phyloP scores from a whole-genome alignment of 2,888 invertebrate genomes.

The Thecocarcelia acutangulata region DNA sequence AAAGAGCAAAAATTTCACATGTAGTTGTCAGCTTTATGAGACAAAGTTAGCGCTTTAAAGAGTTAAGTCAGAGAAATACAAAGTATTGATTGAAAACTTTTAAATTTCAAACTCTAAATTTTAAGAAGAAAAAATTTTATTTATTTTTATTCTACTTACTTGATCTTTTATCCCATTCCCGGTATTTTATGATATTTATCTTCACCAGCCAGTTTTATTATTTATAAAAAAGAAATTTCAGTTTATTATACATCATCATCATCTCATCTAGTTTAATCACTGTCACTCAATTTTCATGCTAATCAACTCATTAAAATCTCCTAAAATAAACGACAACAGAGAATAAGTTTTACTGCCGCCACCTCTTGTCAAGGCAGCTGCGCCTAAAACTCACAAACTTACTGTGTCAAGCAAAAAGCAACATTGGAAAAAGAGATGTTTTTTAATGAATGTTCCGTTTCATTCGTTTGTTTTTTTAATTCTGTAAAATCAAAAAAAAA shows the following conservation, averaged over 20 bases:
- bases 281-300: slow-evolving; percentile 69
- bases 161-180: background rate
- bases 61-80: no score
- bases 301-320: slow-evolving; percentile 70
- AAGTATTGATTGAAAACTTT: no score
- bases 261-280: slow-evolving; percentile 66
- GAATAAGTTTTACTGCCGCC: background rate
- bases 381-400: slow-evolving; percentile 1
- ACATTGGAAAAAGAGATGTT: slow-evolving; percentile 26
- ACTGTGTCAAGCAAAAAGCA: slow-evolving; percentile 8
- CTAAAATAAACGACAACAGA: slow-evolving; percentile 49
- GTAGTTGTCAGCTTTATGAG: no score
- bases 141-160: no score
- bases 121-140: no score
- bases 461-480: slow-evolving; percentile 35
- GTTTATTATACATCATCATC: slow-evolving; percentile 40
- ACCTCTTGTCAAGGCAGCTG: background rate
- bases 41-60: no score
- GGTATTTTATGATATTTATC: background rate
- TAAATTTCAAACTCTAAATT: no score
- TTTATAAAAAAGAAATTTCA: background rate
- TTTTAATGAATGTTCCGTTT: slow-evolving; percentile 64
- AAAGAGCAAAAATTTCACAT: no score
- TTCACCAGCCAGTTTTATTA: background rate
- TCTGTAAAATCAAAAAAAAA: background rate